Percentiles rank a stretch among this genome's conserved stretches.
Conservation (phyloP, 1,140 invertebrate genomes). For the Centruroides sculpturatus region DNA sequence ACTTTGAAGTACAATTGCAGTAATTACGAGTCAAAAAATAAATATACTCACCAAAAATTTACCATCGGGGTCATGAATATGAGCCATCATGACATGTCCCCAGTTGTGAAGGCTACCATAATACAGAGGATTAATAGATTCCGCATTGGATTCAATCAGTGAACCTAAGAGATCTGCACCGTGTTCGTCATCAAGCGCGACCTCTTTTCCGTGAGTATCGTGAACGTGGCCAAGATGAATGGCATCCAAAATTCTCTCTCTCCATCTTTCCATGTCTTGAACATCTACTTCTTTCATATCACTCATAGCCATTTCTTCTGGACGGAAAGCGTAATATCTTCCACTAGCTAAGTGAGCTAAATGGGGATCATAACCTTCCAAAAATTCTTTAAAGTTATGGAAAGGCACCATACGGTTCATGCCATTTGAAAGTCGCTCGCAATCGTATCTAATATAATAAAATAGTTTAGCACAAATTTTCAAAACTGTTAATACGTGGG, state of each 20-base stretch:
- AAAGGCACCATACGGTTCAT: slow-evolving; percentile 10
- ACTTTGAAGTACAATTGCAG: too few species aligned
- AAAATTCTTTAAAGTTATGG: slow-evolving; percentile 14
- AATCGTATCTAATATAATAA: slow-evolving; percentile 6
- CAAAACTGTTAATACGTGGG: too few species aligned
- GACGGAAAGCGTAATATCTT: slow-evolving; percentile 42
- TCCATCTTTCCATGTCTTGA: slow-evolving; percentile 30
- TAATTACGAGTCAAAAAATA: too few species aligned
- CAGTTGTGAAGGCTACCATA: slow-evolving; percentile 32
- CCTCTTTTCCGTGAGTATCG: slow-evolving; percentile 3
- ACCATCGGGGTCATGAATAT: slow-evolving; percentile 51
- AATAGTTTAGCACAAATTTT: not conserved
- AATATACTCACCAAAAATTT: slow-evolving; percentile 19
- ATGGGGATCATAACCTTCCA: slow-evolving; percentile 45
- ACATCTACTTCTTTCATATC: slow-evolving; percentile 28
- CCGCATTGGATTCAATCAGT: slow-evolving; percentile 37
- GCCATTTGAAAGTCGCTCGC: slow-evolving; percentile 24
- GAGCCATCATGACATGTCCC: slow-evolving; percentile 40
- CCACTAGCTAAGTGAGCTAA: slow-evolving; percentile 42
- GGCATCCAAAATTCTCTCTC: slow-evolving; percentile 13
- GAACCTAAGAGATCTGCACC: slow-evolving; percentile 37
- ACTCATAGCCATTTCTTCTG: slow-evolving; percentile 33
- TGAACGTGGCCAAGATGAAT: slow-evolving; percentile 12
- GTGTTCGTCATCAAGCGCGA: slow-evolving; percentile 4
- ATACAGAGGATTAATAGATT: slow-evolving; percentile 30